Base-by-base conservation (phyloP, 2,888 invertebrate genomes). In the Philereme transversata region DNA sequence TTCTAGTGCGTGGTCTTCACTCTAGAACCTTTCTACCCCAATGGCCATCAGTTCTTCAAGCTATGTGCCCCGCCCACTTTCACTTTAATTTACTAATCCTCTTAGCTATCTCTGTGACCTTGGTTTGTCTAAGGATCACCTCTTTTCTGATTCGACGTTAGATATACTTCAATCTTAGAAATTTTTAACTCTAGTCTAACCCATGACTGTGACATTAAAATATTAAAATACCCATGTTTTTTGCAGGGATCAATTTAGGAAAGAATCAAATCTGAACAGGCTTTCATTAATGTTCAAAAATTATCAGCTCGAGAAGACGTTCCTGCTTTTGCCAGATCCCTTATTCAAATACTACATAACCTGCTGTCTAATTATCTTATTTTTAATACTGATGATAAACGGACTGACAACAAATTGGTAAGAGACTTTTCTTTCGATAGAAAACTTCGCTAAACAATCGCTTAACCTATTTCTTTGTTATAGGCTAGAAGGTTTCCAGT, bases 331-430 rank as follows among this genome's bases (percentile, higher is more conserved):
- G 70, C 95, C 96, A 0, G 98, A 98, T 87, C 96, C 96, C 0
- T 93, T 98, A 67, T 96, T 97, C 77, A 97, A 97, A 81, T 97
- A 96, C 81, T 98, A 92, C 57, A 90, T 90, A 40, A 75, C 81
- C 3, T 90, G 91, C 60, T 90, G 92, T 54, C 77, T 92, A 0
- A 71, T 88, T 4, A 88, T 91, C 38, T 73, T 87, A 4, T 50
- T 73, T 35, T 65, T 90, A 45, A 90, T 92, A 61, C 66, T 86
- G 51, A 53, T 86, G 6, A 74, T 86, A 43, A 91, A 90, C 60
- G 88, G 88, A 43, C 70, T 92, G 8, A 91, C 89, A 8, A 91
- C 91, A 1, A 79, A 81, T 36, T 90, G 91, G 91, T 91, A 76
- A 76, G 82, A 54, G 51, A 7, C 40, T 8, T 38, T 38, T 40